phyloP scores from a whole-genome alignment of 2,113 vertebrate species.

The Nematolebias whitei region DNA sequence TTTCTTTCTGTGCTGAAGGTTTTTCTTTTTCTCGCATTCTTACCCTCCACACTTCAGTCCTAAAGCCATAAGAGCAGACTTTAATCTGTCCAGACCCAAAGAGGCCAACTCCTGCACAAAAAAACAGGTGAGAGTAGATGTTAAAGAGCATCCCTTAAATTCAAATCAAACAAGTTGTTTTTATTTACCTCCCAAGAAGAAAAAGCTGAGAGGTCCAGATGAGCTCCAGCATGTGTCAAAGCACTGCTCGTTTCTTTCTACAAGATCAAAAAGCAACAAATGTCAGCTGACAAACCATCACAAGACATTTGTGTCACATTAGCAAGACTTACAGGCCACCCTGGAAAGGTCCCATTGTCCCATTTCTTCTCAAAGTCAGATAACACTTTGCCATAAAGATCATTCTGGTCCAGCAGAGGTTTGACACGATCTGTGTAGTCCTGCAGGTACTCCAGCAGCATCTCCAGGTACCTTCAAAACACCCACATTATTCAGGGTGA shows the following conservation, averaged over 20 bases:
- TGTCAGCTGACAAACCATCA: neutral
- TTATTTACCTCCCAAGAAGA: constrained; percentile 95
- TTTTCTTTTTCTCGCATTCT: constrained; percentile 59
- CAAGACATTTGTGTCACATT: neutral
- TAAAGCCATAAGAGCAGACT: constrained; percentile 95
- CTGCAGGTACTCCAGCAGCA: constrained; percentile 96
- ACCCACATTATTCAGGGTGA: neutral
- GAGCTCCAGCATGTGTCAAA: constrained; percentile 94
- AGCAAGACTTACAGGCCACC: constrained; percentile 89
- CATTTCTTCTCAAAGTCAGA: constrained; percentile 96
- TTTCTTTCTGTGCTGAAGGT: too few species aligned
- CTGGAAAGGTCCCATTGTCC: constrained; percentile 93
- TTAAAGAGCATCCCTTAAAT: neutral
- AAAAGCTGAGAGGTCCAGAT: constrained; percentile 97
- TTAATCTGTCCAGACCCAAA: constrained; percentile 94
- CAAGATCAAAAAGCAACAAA: neutral
- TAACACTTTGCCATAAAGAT: constrained; percentile 95
- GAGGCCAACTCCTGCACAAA: constrained; percentile 91
- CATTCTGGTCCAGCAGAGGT: constrained; percentile 95
- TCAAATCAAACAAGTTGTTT: neutral
- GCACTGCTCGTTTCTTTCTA: constrained; percentile 99
- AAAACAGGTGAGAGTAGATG: neutral
- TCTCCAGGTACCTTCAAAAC: constrained; percentile 89
- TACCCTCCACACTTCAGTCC: constrained; percentile 98
- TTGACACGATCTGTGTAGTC: constrained; percentile 97